Evolutionary conservation across 1,140 invertebrate genomes (phyloP).

Genomic region (Probaryconus sp.): DNA sequence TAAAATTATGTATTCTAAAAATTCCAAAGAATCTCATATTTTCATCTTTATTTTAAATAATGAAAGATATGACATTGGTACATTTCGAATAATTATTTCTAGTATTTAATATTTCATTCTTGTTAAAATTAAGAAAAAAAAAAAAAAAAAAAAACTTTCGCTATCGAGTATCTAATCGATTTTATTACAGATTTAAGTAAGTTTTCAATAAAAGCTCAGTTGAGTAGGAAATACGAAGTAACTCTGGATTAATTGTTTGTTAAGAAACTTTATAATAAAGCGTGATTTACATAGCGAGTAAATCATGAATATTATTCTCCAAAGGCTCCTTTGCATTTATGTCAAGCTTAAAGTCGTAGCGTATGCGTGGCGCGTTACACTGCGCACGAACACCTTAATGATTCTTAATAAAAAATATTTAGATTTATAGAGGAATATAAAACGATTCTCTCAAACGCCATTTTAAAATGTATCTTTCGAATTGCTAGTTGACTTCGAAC

Average conservation of each 20-base stretch:
- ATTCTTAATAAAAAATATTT: conserved; percentile 49
- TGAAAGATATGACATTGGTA: too few relatives aligned
- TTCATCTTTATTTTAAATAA: too few relatives aligned
- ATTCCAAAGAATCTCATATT: too few relatives aligned
- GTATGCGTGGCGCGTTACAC: conserved; percentile 41
- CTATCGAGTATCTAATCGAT: too few relatives aligned
- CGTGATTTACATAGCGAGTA: conserved; percentile 54
- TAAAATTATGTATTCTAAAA: too few relatives aligned
- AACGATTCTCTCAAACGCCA: conserved; percentile 33
- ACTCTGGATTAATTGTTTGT: conserved; percentile 50
- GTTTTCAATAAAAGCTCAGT: conserved; percentile 17
- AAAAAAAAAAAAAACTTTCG: too few relatives aligned
- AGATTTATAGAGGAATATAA: conserved; percentile 54
- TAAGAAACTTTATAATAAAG: conserved; percentile 50
- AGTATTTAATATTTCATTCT: too few relatives aligned
- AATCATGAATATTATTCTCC: conserved; percentile 58
- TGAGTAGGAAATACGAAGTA: conserved; percentile 48
- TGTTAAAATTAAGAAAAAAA: too few relatives aligned
- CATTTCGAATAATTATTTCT: too few relatives aligned
- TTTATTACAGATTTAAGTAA: too few relatives aligned
- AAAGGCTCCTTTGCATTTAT: conserved; percentile 51
- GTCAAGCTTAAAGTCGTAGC: conserved; percentile 50
- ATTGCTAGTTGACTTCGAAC: conserved; percentile 22
- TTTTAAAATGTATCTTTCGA: conserved; percentile 44
- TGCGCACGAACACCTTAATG: conserved; percentile 39